Base-by-base conservation (phyloP, 1,140 invertebrate species). In the Drosophila rhopaloa region DNA sequence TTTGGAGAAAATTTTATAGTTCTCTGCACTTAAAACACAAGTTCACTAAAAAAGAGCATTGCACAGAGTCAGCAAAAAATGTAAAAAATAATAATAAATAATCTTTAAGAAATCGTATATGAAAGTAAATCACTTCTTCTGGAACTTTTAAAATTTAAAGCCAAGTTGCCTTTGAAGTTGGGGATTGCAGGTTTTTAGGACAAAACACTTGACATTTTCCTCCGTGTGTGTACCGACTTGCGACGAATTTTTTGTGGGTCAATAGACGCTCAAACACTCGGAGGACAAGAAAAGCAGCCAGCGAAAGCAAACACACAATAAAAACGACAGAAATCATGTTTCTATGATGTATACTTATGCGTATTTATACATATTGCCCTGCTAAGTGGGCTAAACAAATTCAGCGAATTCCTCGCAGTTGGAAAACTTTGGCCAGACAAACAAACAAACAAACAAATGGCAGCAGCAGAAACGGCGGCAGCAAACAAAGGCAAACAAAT, bases 401-500 rank as follows among this genome's bases (percentile, higher is more conserved):
- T 51, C 58, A 58, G 60, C 58, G 58, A 43, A 74, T 74, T 74
- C 58, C 72, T 63, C 11, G 60, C 60, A 55, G 51, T 19, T 50
- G 65, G 37, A 41, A 71, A 71, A 67, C 54, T 73, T 60, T 61
- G 56, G 37, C 32, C 51, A 41, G 46, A 44, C 51, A 54, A 32
- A 41, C 54, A 38, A 29, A 73, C 43, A 59, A 32, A 65, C 55
- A 71, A 79, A 65, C 40, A 66, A 66, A 62, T 48, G 27, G 63
- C 60, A 55, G 50, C 50, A 38, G 27, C 63, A 76, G 27, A 29
- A 58, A 16, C 29, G 29, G 43, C 29, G 37, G 44, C 66, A 40
- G 37, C 67, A 76, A 65, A 63, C 50, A 67, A 79, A 75, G 43
- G 43, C 58, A 62, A 81, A 77, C 73, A 77, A 72, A 68, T 76